Evolutionary conservation across 2,888 invertebrate species (phyloP), one percentile per base, ranked within the genome.

Genomic region (Ganaspis brasiliensis): DNA sequence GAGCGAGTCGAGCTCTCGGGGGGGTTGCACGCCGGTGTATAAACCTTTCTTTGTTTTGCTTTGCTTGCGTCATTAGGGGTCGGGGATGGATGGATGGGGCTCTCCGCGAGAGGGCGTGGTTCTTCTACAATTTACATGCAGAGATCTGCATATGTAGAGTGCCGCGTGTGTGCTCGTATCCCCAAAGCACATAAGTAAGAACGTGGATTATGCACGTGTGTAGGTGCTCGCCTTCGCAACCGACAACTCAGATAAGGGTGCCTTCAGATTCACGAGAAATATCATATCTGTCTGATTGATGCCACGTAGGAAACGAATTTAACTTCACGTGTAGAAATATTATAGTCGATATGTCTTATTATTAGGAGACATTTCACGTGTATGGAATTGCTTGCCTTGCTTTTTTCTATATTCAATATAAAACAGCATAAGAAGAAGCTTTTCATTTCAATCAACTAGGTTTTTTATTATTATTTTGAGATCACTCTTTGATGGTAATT

Each of bases 41-140:
- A 91, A 91, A 90, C 91, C 90, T 92, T 92, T 92, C 92, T 92
- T 92, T 92, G 92, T 92, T 92, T 92, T 92, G 92, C 92, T 91
- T 90, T 91, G 92, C 92, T 92, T 92, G 92, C 92, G 92, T 92
- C 92, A 92, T 92, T 92, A 92, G 92, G 92, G 88, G 87, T 88
- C 89, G 89, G 88, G 88, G 83, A 73, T 19, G 71, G 55, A 40
- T 24, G 73, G 73, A 57, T 76, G 82, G 78, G 76, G 79, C 73
- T 81, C 80, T 83, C 84, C 83, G 81, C 85, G 82, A 82, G 90
- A 90, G 91, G 90, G 90, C 90, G 91, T 90, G 91, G 91, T 91
- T 89, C 89, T 88, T 86, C 85, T 88, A 87, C 88, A 77, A 82
- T 83, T 81, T 84, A 76, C 79, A 77, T 82, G 79, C 76, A 79